A percentile compares a stretch with the other conserved stretches of the same genome.
Evolutionary conservation across 2,888 invertebrate species (phyloP).

Genomic region (Siphlonurus alternatus): DNA sequence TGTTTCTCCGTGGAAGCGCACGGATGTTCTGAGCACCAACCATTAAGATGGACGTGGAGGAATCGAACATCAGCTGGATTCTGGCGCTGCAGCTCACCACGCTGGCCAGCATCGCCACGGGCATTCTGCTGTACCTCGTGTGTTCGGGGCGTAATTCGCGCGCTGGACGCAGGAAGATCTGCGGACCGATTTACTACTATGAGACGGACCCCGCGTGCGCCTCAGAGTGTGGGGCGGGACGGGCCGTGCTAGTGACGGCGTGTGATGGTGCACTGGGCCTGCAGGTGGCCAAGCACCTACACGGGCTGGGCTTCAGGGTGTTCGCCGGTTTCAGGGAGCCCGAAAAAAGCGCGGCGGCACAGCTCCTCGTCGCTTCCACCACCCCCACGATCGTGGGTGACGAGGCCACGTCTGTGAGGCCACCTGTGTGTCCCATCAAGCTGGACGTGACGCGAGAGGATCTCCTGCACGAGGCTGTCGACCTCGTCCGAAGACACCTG

Average conservation of each 20-base stretch:
- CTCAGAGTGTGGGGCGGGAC: slow-evolving; percentile 26
- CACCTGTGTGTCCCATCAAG: slow-evolving; percentile 48
- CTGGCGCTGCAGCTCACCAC: slow-evolving; percentile 66
- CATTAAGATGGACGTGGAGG: not conserved
- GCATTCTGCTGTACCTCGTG: slow-evolving; percentile 56
- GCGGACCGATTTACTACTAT: not conserved
- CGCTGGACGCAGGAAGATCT: slow-evolving; percentile 1
- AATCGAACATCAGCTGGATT: slow-evolving; percentile 23
- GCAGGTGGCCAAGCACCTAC: slow-evolving; percentile 35
- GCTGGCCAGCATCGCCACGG: slow-evolving; percentile 67
- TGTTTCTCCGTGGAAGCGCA: not conserved
- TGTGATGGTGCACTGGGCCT: slow-evolving; percentile 64
- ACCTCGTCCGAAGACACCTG: slow-evolving; percentile 59
- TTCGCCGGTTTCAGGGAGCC: slow-evolving; percentile 44
- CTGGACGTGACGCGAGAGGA: slow-evolving; percentile 69
- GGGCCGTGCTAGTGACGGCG: slow-evolving; percentile 59
- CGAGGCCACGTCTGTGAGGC: slow-evolving; percentile 26
- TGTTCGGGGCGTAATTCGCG: slow-evolving; percentile 23
- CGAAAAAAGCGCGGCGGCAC: slow-evolving; percentile 14
- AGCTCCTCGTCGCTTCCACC: slow-evolving; percentile 34
- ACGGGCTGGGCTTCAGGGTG: slow-evolving; percentile 46
- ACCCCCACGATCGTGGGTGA: slow-evolving; percentile 38
- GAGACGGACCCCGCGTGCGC: not conserved
- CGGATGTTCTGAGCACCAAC: not conserved
- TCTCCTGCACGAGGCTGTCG: slow-evolving; percentile 58